Evolutionary conservation across 2,113 vertebrate genomes (phyloP), one percentile per base, ranked within the genome.

Genomic region (Epinephelus lanceolatus): DNA sequence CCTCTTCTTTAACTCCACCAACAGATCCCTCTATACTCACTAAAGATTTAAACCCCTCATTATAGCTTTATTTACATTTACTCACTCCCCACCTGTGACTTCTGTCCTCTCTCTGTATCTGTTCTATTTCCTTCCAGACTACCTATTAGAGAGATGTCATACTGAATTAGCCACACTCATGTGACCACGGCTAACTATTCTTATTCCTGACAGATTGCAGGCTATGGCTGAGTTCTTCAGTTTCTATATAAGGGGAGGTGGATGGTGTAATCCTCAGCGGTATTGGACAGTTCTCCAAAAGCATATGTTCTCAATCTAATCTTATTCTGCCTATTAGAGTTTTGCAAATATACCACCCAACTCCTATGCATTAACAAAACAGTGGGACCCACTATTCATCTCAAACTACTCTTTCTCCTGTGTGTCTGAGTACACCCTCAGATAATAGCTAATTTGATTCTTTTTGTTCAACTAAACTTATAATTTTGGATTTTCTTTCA

Each of bases 121-220:
- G 66, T 57, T 56, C 67, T 71, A 12, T 3, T 37, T 63, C 30
- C 25, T 72, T 40, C 47, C 67, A 51, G 70, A 67, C 60, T 71
- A 67, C 75, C 78, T 81, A 86, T 89, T 81, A 85, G 66, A 88
- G 62, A 83, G 42, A 74, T 81, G 85, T 83, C 91, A 71, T 78
- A 71, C 53, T 67, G 81, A 81, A 89, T 92, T 86, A 89, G 84
- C 61, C 59, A 81, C 81, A 76, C 71, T 87, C 27, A 13, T 72
- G 60, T 74, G 84, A 80, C 80, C 83, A 81, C 63, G 23, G 23
- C 62, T 79, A 84, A 84, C 56, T 83, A 56, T 80, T 89, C 60
- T 65, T 60, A 71, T 63, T 82, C 27, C 25, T 78, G 68, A 78
- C 62, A 84, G 77, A 73, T 42, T 59, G 56, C 27, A 33, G 40